These are phyloP conservation scores for Acestrorhynchus altus DNA, from an alignment of 2,797 vertebrate species.

Conservation along the genomic window DNA sequence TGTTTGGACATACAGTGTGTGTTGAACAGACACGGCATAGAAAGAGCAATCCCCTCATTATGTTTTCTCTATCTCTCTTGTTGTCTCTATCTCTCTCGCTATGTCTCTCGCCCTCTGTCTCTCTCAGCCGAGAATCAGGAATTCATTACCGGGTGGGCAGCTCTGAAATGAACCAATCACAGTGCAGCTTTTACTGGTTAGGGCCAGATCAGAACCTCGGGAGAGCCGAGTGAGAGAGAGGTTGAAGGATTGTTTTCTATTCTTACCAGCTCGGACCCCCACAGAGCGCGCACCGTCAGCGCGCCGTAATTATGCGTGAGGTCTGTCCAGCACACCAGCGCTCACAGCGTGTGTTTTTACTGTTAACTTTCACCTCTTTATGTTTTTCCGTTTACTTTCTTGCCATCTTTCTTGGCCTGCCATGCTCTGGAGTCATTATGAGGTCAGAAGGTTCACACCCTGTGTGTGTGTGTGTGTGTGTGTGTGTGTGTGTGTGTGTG, in stretches of 20 bases:
- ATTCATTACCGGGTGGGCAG: slow-evolving; percentile 42
- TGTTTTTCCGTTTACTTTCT: background rate
- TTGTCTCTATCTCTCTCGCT: background rate
- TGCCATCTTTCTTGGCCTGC: background rate
- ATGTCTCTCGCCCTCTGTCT: background rate
- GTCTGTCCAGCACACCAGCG: slow-evolving; percentile 3
- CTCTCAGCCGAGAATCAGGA: slow-evolving; percentile 11
- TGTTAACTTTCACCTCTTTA: background rate
- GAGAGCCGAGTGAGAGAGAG: slow-evolving; percentile 40
- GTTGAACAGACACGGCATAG: too few species aligned
- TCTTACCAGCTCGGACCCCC: slow-evolving; percentile 21
- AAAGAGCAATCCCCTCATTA: too few species aligned
- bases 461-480: background rate
- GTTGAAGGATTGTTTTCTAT: slow-evolving; percentile 37
- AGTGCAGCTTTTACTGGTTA: slow-evolving; percentile 24
- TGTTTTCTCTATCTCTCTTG: background rate
- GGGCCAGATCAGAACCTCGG: slow-evolving; percentile 38
- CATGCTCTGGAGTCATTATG: too few species aligned
- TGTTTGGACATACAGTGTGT: too few species aligned
- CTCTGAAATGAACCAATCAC: slow-evolving; percentile 52
- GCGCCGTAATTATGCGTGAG: background rate
- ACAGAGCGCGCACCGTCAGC: background rate
- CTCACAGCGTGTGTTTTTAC: background rate
- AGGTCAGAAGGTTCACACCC: too few species aligned
- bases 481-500: too few species aligned